A percentile compares a stretch with the other conserved stretches of the same genome.
Evolutionary conservation across 2,888 invertebrate species (phyloP).

Genomic region (Lypha dubia): DNA sequence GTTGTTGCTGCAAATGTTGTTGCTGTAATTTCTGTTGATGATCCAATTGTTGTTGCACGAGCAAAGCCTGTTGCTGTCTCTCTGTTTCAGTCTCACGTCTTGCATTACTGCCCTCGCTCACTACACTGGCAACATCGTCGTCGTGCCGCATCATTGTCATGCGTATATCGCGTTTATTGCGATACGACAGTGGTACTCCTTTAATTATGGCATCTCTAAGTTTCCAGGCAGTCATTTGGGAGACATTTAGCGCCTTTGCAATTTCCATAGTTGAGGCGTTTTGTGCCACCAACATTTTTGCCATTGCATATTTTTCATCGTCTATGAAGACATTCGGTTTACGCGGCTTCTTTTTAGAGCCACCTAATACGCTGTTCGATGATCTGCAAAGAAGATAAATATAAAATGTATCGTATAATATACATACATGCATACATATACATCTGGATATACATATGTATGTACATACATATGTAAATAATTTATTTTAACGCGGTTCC

Average conservation of each 20-base stretch:
- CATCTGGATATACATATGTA: no score
- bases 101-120: conserved; percentile 50
- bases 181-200: conserved; percentile 82
- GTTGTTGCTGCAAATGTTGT: conserved; percentile 73
- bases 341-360: conserved; percentile 80
- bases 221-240: conserved; percentile 83
- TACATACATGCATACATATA: no score
- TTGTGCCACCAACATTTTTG: conserved; percentile 81
- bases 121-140: conserved; percentile 43
- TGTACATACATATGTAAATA: no score
- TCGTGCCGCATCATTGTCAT: conserved; percentile 59
- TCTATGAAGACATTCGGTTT: conserved; percentile 83
- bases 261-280: conserved; percentile 83
- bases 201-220: conserved; percentile 82
- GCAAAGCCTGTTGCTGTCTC: conserved; percentile 56
- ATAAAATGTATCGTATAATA: not conserved
- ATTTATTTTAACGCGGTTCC: no score
- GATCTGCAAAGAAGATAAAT: conserved; percentile 14
- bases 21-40: conserved; percentile 72
- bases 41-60: conserved; percentile 66
- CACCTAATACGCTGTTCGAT: conserved; percentile 54
- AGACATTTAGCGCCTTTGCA: conserved; percentile 82
- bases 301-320: conserved; percentile 82
- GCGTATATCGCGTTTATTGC: conserved; percentile 78
- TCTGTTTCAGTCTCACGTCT: conserved; percentile 60